Percentiles rank a stretch among this genome's conserved stretches.
Evolutionary conservation across 2,113 vertebrate genomes (phyloP).

Genomic region (Misgurnus anguillicaudatus): DNA sequence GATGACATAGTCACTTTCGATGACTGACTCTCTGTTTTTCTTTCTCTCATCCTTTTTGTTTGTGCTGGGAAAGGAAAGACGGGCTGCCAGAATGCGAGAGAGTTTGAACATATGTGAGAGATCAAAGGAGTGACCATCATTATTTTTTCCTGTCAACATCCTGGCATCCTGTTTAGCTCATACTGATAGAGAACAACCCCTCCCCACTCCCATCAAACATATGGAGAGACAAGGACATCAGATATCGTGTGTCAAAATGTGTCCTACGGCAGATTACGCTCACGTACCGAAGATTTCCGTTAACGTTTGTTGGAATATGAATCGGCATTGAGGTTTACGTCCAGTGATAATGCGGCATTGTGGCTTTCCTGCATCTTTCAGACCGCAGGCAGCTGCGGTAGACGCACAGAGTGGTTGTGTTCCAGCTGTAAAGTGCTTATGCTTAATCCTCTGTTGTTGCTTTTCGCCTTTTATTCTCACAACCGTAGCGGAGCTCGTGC

Average conservation of each 20-base stretch:
- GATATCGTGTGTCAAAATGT: slow-evolving; percentile 24
- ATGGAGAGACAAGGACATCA: slow-evolving; percentile 45
- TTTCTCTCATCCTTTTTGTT: slow-evolving; percentile 11
- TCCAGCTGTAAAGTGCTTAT: slow-evolving; percentile 43
- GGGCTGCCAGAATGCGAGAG: slow-evolving; percentile 14
- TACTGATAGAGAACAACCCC: slow-evolving; percentile 43
- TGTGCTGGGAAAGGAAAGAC: slow-evolving; percentile 17
- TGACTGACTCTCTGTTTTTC: slow-evolving; percentile 5
- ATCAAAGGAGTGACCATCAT: slow-evolving; percentile 50
- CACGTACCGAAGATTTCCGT: neutral
- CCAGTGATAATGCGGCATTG: neutral
- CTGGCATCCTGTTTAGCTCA: slow-evolving; percentile 43
- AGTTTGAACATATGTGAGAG: slow-evolving; percentile 47
- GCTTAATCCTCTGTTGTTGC: slow-evolving; percentile 51
- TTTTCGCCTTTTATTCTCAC: slow-evolving; percentile 45
- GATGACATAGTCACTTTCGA: slow-evolving; percentile 39
- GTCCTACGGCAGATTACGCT: slow-evolving; percentile 31
- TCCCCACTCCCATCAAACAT: slow-evolving; percentile 35
- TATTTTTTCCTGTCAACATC: slow-evolving; percentile 54
- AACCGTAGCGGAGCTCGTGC: slow-evolving; percentile 36
- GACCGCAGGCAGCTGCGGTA: slow-evolving; percentile 22
- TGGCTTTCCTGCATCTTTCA: neutral
- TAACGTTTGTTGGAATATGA: neutral
- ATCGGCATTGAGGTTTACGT: neutral
- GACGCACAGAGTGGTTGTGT: slow-evolving; percentile 6